These are phyloP conservation scores for Bathynomus jamesi DNA, from an alignment of 1,140 invertebrate genomes.

Conservation along the genomic window DNA sequence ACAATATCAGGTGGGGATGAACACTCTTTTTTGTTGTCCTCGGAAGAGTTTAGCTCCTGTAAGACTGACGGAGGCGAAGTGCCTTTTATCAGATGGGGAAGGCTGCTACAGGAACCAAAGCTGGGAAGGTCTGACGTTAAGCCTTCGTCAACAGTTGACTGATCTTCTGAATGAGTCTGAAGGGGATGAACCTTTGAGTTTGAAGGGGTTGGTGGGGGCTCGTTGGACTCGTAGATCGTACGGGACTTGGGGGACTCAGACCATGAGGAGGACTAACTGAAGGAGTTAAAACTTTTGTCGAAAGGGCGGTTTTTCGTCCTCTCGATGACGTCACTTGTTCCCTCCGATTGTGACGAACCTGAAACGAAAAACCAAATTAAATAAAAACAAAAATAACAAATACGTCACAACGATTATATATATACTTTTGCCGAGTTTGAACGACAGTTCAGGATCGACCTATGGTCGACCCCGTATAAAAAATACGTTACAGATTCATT, in stretches of 20 bases:
- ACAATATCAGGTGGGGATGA: too few species aligned
- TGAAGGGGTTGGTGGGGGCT: neutral
- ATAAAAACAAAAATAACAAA: too few species aligned
- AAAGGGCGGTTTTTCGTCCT: neutral
- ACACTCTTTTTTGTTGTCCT: neutral
- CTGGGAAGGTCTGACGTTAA: neutral
- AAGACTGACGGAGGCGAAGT: neutral
- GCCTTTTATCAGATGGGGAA: too few species aligned
- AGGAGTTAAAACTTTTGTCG: neutral
- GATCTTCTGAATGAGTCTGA: neutral
- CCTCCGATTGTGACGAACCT: neutral
- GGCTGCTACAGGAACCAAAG: neutral
- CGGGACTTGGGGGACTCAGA: neutral
- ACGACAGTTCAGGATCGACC: too few species aligned
- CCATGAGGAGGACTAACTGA: neutral
- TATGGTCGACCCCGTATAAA: too few species aligned
- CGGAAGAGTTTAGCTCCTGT: neutral
- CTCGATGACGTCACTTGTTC: neutral
- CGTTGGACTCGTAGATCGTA: neutral
- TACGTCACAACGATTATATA: too few species aligned
- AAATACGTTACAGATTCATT: too few species aligned
- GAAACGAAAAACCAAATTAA: neutral
- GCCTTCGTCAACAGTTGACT: neutral
- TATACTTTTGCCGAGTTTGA: too few species aligned
- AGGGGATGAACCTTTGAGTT: neutral